Evolutionary conservation across 2,113 vertebrate genomes (phyloP).

Genomic region (Cebus imitator): DNA sequence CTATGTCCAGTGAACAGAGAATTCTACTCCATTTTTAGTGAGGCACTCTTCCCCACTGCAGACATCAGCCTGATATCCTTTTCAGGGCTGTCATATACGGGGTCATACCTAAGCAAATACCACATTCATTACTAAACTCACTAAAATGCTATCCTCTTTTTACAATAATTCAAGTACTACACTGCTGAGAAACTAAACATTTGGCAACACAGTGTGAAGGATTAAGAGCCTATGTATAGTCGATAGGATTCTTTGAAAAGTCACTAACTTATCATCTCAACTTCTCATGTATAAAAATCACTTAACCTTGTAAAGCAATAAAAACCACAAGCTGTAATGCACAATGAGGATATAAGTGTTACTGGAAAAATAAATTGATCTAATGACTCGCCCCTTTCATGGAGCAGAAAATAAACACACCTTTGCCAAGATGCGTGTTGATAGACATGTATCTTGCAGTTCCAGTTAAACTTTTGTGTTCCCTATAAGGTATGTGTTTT

Average conservation of each 20-base stretch:
- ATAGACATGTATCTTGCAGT: constrained; percentile 99
- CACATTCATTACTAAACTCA: constrained; percentile 41
- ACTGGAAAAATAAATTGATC: constrained; percentile 39
- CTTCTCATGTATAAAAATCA: constrained; percentile 54
- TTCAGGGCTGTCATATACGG: not conserved
- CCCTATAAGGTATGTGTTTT: constrained; percentile 99
- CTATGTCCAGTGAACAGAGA: not conserved
- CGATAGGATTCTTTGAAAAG: not conserved
- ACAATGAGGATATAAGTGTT: constrained; percentile 45
- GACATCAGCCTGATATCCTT: not conserved
- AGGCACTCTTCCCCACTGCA: not conserved
- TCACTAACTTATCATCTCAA: constrained; percentile 51
- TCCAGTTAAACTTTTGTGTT: constrained; percentile 98
- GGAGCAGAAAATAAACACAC: constrained; percentile 80
- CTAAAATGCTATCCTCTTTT: not conserved
- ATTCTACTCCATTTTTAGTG: not conserved
- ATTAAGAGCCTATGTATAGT: constrained; percentile 11
- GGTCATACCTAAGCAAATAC: not conserved
- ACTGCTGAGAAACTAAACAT: not conserved
- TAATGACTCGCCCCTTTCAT: not conserved
- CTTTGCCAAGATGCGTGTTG: constrained; percentile 99
- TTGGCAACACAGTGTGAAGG: constrained; percentile 16
- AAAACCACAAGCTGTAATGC: constrained; percentile 37
- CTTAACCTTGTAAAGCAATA: constrained; percentile 50
- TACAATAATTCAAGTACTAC: not conserved